A percentile compares a stretch with the other conserved stretches of the same genome.
Evolutionary conservation across 2,113 vertebrate genomes (phyloP).

Genomic region (Sprattus sprattus): DNA sequence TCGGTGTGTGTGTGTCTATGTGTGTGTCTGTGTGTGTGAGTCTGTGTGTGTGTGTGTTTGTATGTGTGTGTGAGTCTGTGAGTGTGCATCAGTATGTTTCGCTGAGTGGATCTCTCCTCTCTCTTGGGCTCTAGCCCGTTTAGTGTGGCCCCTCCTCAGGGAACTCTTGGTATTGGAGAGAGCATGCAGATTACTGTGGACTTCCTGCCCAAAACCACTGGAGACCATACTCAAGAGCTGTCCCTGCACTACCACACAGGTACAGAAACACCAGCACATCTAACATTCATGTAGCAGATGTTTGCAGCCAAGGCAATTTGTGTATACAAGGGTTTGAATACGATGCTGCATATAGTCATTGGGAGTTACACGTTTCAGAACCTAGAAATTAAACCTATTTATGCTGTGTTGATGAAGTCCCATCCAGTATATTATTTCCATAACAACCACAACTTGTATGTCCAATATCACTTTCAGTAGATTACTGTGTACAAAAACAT

Average conservation of each 20-base stretch:
- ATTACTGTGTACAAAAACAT: neutral
- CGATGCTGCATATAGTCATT: neutral
- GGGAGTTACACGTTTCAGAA: neutral
- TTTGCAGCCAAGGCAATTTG: neutral
- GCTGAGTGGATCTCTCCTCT: neutral
- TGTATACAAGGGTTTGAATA: neutral
- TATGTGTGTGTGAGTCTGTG: neutral
- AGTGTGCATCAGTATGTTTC: neutral
- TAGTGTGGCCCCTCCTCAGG: constrained; percentile 67
- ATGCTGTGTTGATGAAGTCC: neutral
- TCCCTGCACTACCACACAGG: constrained; percentile 75
- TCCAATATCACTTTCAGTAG: neutral
- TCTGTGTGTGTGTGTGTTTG: neutral
- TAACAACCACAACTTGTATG: neutral
- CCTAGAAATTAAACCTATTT: neutral
- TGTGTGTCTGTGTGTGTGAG: neutral
- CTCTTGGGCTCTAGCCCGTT: constrained; percentile 77
- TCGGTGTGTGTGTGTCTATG: neutral
- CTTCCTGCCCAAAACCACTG: constrained; percentile 73
- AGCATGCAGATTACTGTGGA: constrained; percentile 76
- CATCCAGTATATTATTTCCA: neutral
- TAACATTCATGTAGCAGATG: neutral
- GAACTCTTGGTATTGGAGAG: constrained; percentile 70
- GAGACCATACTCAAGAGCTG: constrained; percentile 70
- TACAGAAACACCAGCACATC: constrained; percentile 41